phyloP scores from a whole-genome alignment of 2,113 vertebrate genomes.

The Camelus dromedarius region DNA sequence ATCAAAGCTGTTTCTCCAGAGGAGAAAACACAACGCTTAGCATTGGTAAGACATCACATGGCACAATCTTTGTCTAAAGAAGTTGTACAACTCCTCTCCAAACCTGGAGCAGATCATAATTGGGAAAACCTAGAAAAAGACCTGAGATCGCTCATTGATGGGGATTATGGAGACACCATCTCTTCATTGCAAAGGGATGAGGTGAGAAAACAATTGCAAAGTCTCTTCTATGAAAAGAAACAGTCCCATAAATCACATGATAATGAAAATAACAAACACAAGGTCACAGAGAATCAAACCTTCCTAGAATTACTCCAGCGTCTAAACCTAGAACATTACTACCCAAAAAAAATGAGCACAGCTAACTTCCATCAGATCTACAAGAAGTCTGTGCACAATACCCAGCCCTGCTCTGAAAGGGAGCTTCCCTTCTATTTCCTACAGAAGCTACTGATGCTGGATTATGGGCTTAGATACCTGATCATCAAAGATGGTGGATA shows the following conservation, averaged over 20 bases:
- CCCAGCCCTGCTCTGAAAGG: conserved; percentile 73
- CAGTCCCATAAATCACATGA: not conserved
- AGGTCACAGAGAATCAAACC: not conserved
- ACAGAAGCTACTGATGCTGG: conserved; percentile 80
- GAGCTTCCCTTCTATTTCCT: conserved; percentile 84
- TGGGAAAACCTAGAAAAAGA: conserved; percentile 78
- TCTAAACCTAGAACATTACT: conserved; percentile 73
- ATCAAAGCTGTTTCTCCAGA: conserved; percentile 14
- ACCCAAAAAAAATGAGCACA: conserved; percentile 73
- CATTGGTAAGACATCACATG: conserved; percentile 69
- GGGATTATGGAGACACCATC: not conserved
- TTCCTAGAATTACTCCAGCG: conserved; percentile 57
- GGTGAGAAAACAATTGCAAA: conserved; percentile 69
- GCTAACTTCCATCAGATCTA: conserved; percentile 82
- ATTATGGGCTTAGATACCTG: conserved; percentile 84
- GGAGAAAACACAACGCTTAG: conserved; percentile 77
- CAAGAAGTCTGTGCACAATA: conserved; percentile 67
- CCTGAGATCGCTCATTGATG: conserved; percentile 64
- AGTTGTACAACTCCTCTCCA: conserved; percentile 72
- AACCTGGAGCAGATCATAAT: not conserved
- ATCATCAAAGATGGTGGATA: conserved; percentile 55
- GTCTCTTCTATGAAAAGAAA: conserved; percentile 33
- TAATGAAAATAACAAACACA: not conserved
- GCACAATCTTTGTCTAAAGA: not conserved
- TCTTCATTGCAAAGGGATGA: not conserved